Evolutionary conservation across 1,140 invertebrate species (phyloP).

Genomic region (Bombus confusus): DNA sequence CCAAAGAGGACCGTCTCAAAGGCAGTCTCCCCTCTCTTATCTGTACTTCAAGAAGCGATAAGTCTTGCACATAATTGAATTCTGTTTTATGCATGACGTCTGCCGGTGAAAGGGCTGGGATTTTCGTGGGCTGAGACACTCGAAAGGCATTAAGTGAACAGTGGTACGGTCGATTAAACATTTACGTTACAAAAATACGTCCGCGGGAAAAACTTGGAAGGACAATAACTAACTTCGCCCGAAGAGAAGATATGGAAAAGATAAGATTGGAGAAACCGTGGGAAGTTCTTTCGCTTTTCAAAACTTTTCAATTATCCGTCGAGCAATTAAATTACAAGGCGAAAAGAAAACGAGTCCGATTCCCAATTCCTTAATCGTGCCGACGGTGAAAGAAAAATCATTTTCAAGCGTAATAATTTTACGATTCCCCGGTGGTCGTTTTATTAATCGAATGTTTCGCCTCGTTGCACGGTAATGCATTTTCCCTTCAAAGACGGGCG

Average conservation of each 20-base stretch:
- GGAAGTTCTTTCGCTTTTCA: background rate
- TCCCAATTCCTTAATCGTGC: background rate
- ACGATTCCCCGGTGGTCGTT: background rate
- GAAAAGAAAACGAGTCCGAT: background rate
- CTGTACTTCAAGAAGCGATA: conserved; percentile 35
- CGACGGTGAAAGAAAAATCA: background rate
- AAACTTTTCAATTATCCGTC: background rate
- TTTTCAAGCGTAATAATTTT: background rate
- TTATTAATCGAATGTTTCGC: conserved; percentile 15
- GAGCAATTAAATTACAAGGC: background rate
- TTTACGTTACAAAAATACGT: background rate
- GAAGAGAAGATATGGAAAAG: background rate
- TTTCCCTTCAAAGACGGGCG: background rate
- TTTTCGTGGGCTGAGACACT: background rate
- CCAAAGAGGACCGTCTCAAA: conserved; percentile 9
- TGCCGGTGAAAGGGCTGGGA: background rate
- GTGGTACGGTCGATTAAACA: background rate
- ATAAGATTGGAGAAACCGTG: background rate
- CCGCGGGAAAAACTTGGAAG: background rate
- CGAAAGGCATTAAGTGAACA: background rate
- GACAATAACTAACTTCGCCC: background rate
- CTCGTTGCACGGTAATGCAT: background rate
- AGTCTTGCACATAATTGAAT: conserved; percentile 47
- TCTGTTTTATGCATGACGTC: conserved; percentile 36
- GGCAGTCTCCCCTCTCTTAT: conserved; percentile 6